Conservation (phyloP, 2,888 invertebrate genomes). For the Heterodera filipjevi region DNA sequence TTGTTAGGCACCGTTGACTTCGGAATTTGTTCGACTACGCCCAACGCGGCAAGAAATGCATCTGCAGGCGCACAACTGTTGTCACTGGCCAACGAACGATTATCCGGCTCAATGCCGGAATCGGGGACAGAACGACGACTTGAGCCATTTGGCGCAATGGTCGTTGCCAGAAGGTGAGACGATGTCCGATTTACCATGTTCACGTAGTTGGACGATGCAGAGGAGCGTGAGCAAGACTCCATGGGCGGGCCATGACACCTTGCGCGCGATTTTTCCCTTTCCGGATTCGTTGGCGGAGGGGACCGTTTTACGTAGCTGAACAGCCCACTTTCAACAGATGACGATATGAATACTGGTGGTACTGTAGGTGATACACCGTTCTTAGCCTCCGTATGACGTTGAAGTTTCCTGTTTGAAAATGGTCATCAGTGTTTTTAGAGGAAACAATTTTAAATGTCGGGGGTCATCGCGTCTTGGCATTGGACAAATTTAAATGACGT, state of each 20-base stretch:
- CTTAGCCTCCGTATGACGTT: neutral
- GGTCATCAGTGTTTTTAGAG: no score
- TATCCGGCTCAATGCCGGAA: constrained; percentile 60
- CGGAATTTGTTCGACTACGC: neutral
- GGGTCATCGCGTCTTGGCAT: no score
- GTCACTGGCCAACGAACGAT: constrained; percentile 51
- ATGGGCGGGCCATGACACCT: neutral
- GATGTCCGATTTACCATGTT: neutral
- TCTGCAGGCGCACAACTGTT: constrained; percentile 19
- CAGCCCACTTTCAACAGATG: constrained; percentile 2
- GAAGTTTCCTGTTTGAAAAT: constrained; percentile 14
- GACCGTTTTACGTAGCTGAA: constrained; percentile 13
- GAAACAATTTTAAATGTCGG: no score
- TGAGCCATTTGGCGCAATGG: neutral
- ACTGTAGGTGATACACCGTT: neutral
- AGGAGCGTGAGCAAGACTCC: neutral
- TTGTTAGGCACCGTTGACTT: neutral
- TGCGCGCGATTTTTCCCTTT: neutral
- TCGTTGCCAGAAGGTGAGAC: neutral
- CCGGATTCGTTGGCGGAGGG: neutral
- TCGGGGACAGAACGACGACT: constrained; percentile 51
- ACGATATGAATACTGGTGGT: neutral
- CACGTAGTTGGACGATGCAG: constrained; percentile 3
- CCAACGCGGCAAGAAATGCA: neutral
- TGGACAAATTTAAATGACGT: no score